Evolutionary conservation across 2,113 vertebrate species (phyloP).

Genomic region (Fulica atra): DNA sequence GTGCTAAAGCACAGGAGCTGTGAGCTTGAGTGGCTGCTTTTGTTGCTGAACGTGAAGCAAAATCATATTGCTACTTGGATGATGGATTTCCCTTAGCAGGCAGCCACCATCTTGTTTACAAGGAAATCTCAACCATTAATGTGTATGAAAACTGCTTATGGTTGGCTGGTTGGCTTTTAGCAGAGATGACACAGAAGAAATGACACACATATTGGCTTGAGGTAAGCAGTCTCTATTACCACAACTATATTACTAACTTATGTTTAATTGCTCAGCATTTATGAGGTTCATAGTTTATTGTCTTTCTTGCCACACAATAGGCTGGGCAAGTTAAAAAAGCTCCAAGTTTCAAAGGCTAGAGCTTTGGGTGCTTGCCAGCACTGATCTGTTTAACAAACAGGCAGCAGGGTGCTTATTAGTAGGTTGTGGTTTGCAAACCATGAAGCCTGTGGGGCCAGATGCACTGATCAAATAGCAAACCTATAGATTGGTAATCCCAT

Average conservation of each 20-base stretch:
- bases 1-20: background rate
- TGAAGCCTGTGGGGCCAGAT: constrained; percentile 76
- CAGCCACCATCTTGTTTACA: constrained; percentile 66
- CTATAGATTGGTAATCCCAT: constrained; percentile 60
- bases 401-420: constrained; percentile 83
- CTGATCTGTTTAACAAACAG: constrained; percentile 82
- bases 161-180: constrained; percentile 53
- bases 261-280: constrained; percentile 75
- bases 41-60: background rate
- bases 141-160: constrained; percentile 14
- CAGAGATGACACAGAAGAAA: constrained; percentile 72
- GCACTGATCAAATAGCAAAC: constrained; percentile 76
- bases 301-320: constrained; percentile 76
- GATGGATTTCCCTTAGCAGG: constrained; percentile 5
- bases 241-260: constrained; percentile 73
- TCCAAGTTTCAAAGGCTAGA: constrained; percentile 78
- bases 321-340: constrained; percentile 71
- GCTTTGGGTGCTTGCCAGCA: constrained; percentile 78
- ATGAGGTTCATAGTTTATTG: constrained; percentile 76
- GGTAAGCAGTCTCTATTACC: constrained; percentile 74
- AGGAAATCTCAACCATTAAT: constrained; percentile 32
- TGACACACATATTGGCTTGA: constrained; percentile 65
- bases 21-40: background rate
- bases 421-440: constrained; percentile 77
- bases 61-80: background rate